Base-by-base conservation (phyloP, 2,888 invertebrate species). In the Callyntrura guangdongensis region DNA sequence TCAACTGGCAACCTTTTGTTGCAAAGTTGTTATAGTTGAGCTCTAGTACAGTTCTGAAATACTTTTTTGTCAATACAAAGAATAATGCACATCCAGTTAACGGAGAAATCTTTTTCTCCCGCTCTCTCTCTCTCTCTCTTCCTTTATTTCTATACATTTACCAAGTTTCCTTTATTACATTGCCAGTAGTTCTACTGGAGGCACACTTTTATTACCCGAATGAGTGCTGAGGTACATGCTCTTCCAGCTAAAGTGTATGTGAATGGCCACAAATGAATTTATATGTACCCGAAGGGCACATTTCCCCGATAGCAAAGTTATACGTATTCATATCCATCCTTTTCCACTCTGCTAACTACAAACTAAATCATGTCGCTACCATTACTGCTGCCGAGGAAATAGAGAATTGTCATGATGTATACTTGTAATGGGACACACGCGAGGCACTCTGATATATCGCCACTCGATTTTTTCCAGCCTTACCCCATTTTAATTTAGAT, bases 401-500 rank as follows among this genome's bases (percentile, higher is more conserved):
- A 20, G 27, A 82, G 74, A 47, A 67, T 49, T 14, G 49, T 5
- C 49, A 22, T 49, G n/a, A 9, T 81, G 81, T 59, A 81, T 81
- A 59, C 20, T 53, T 56, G 47, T 59, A 84, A 61, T n/a, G 82
- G 61, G 45, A 61, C 82, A 61, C 61, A 59, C 64, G 64, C n/a
- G 59, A 69, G 47, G 36, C 47, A 67, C 49, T 45, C 83, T 82
- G 82, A 84, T 84, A 69, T 84, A 72, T 85, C 49, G 53, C 84
- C 84, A 72, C 53, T 85, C 53, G 17, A 56, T 56, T 53, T 69
- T 85, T 67, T 12, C 49, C 22, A 11, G 49, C 53, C 67, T 67
- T 49, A 27, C 72, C 72, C 84, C 56, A 85, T 59, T 83, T 82
- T 82, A 82, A 89, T 81, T 83, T 74, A 89, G 82, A 83, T 82